Evolutionary conservation across 1,140 invertebrate species (phyloP), one percentile per base, ranked within the genome.

Genomic region (Drosophila persimilis): DNA sequence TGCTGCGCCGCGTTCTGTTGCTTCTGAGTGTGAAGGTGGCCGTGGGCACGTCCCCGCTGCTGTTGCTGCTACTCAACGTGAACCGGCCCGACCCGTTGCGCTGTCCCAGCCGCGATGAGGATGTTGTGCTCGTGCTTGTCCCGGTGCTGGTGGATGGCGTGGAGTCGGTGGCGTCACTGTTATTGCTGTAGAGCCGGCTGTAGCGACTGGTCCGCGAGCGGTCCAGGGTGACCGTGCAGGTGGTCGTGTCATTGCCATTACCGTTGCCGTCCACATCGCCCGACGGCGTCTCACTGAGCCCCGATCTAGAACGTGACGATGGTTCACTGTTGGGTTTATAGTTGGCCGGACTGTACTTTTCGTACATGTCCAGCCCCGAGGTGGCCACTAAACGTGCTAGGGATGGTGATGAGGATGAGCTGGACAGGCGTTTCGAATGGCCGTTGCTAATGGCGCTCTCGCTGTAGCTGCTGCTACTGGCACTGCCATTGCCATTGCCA

Each of bases 281-380:
- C 50, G 13, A 20, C 43, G 20, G 29, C 66, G 63, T 45, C 55
- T 80, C 70, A 84, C 73, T 73, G 77, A 64, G 53, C 48, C 79
- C 79, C 79, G 91, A 91, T 88, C 91, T 91, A 77, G 91, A 91
- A 91, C 91, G 90, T 90, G 91, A 90, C 63, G 91, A 90, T 61
- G 91, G 80, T 90, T 91, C 90, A 90, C 77, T 79, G 73, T 90
- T 91, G 75, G 91, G 89, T 90, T 84, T 91, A 91, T 91, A 91
- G 77, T 90, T 85, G 57, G 90, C 86, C 59, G 90, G 90, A 88
- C 91, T 91, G 59, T 91, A 91, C 75, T 91, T 91, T 77, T 91
- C 89, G 67, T 91, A 91, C 29, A 91, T 83, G 55, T 91, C 91
- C 78, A 91, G 69, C 45, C 86, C 90, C 60, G 90, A 91, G 67